These are phyloP conservation scores for Merodon equestris DNA, from an alignment of 2,888 invertebrate species.

Conservation along the genomic window DNA sequence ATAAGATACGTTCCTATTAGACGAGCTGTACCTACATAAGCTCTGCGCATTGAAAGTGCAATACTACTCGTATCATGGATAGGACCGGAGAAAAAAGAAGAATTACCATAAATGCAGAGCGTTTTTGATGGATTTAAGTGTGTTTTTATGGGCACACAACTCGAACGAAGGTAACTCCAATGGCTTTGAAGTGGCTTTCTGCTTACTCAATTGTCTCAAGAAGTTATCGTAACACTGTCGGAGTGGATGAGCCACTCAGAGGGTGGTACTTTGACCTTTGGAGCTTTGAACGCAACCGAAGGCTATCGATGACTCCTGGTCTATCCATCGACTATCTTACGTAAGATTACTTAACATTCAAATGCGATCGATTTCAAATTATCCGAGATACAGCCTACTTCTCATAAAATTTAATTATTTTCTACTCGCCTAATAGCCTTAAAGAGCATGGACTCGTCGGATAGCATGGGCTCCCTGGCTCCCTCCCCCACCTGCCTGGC, in stretches of 20 bases:
- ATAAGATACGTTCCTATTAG: slow-evolving; percentile 37
- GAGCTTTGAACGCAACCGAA: too few relatives aligned
- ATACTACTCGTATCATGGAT: slow-evolving; percentile 36
- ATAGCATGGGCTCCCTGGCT: slow-evolving; percentile 30
- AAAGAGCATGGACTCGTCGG: slow-evolving; percentile 35
- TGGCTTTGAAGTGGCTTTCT: slow-evolving; percentile 55
- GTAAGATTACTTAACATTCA: too few relatives aligned
- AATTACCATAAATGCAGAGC: slow-evolving; percentile 45
- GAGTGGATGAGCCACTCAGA: slow-evolving; percentile 17
- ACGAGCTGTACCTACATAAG: background rate
- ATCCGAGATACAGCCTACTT: slow-evolving; percentile 10
- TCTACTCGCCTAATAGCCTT: slow-evolving; percentile 49
- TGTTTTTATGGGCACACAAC: slow-evolving; percentile 18
- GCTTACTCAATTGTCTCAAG: slow-evolving; percentile 18
- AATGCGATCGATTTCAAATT: slow-evolving; percentile 36
- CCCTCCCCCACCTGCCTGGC: slow-evolving; percentile 36
- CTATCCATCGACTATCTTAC: too few relatives aligned
- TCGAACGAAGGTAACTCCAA: slow-evolving; percentile 35
- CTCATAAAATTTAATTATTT: slow-evolving; percentile 61
- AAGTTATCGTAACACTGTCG: slow-evolving; percentile 42
- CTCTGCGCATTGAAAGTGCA: slow-evolving; percentile 34
- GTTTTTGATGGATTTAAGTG: slow-evolving; percentile 38
- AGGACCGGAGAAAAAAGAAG: slow-evolving; percentile 54
- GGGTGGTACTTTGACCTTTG: slow-evolving; percentile 54
- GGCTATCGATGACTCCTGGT: too few relatives aligned